phyloP scores from a whole-genome alignment of 2,888 invertebrate species.

The Ryuthela nishihirai region DNA sequence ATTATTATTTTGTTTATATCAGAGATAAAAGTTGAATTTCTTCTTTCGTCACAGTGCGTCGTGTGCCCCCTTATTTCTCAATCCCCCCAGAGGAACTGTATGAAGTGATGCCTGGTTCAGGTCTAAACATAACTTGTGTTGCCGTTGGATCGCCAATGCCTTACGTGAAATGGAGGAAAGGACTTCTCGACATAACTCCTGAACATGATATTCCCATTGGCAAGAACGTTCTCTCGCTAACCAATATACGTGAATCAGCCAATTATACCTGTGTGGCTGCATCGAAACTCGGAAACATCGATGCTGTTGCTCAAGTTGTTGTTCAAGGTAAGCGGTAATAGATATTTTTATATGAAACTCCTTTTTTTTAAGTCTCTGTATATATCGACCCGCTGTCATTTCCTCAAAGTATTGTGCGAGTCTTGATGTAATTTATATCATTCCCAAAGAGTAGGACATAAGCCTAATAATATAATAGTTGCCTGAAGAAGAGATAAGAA shows the following conservation, averaged over 20 bases:
- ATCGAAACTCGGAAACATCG: constrained; percentile 88
- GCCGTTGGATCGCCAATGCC: constrained; percentile 99
- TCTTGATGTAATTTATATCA: no score
- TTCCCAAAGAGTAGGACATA: no score
- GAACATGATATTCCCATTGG: constrained; percentile 60
- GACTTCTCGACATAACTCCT: constrained; percentile 70
- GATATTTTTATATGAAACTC: no score
- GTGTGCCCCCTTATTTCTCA: constrained; percentile 93
- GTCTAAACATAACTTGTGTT: constrained; percentile 90
- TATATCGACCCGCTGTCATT: no score
- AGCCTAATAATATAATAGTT: no score
- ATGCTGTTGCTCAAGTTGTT: constrained; percentile 80
- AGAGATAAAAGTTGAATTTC: no score
- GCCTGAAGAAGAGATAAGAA: no score
- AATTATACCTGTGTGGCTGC: constrained; percentile 97
- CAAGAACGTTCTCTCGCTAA: constrained; percentile 78
- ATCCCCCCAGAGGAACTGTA: constrained; percentile 78
- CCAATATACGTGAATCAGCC: constrained; percentile 82
- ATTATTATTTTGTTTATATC: no score
- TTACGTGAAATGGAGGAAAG: constrained; percentile 65
- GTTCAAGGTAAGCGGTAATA: constrained; percentile 85
- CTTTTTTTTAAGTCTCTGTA: no score
- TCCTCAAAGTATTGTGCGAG: no score
- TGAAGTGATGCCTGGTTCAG: constrained; percentile 87
- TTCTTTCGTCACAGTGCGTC: constrained; percentile 80